Evolutionary conservation across 2,888 invertebrate species (phyloP), one percentile per base, ranked within the genome.

Genomic region (Leptogaster cylindrica): DNA sequence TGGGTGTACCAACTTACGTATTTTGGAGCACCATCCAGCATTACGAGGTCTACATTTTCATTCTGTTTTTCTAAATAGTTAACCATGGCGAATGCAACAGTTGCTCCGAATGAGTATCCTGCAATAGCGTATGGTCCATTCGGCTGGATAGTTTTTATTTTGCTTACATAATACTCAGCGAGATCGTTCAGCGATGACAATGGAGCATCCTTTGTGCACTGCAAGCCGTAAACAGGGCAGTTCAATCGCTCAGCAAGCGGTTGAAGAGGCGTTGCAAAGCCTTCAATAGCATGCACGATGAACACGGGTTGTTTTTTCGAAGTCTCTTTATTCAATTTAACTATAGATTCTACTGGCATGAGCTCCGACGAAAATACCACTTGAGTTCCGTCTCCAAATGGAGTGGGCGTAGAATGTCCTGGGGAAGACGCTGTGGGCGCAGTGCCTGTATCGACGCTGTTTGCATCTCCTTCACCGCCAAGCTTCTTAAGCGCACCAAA

Each of bases 91-190:
- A 95, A 93, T 14, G 95, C 96, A 31, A 98, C 91, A 73, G 91
- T 89, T 41, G 95, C 93, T 70, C 99, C 98, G 81, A 93, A 97
- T 0, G 97, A 98, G 82, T 99, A 98, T 1, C 97, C 98, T 46
- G 92, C 88, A 71, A 99, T 83, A 58, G 89, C 87, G 84, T 94
- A 97, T 2, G 97, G 95, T 70, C 95, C 93, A 68, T 83, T 81
- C 6, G 89, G 86, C 82, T 95, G 94, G 50, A 91, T 83, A 63
- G 85, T 84, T 77, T 88, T 89, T 75, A 97, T 87, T 79, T 91
- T 87, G 78, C 82, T 77, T 23, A 92, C 83, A 81, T 92, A 92
- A 81, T 84, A 89, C 44, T 81, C 78, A 3, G 96, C 94, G 70
- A 95, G 84, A 52, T 87, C 84, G 10, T 85, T 80, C 72, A 96